Evolutionary conservation across 2,888 invertebrate species (phyloP).

Genomic region (Tipula unca): DNA sequence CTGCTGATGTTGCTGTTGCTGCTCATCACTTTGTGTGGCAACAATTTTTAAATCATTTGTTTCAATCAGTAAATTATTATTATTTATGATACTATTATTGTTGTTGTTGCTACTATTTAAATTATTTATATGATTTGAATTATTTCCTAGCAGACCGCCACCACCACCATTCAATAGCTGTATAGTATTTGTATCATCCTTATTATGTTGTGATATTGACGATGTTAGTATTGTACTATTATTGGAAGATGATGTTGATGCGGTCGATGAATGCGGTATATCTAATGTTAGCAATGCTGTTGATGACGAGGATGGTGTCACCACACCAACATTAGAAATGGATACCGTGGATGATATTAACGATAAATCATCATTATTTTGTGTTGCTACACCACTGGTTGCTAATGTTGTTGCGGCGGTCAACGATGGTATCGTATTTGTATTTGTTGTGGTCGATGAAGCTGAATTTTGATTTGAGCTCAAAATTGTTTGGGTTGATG

Average conservation of each 20-base stretch:
- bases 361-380: conserved; percentile 17
- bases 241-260: conserved; percentile 20
- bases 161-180: conserved; percentile 18
- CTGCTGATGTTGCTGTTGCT: conserved; percentile 19
- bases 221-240: background rate
- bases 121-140: conserved; percentile 8
- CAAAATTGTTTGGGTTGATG: conserved; percentile 18
- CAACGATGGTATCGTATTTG: background rate
- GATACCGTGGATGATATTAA: conserved; percentile 23
- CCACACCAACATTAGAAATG: conserved; percentile 24
- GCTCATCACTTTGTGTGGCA: conserved; percentile 15
- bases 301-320: background rate
- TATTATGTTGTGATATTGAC: background rate
- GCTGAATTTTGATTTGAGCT: conserved; percentile 2
- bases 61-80: conserved; percentile 19
- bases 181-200: conserved; percentile 2
- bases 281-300: background rate
- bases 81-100: conserved; percentile 16
- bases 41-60: background rate
- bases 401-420: background rate
- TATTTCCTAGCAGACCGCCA: background rate
- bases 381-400: background rate
- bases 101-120: conserved; percentile 19
- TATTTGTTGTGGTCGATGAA: background rate
- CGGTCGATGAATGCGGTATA: conserved; percentile 23